Conservation (phyloP, 2,113 vertebrate genomes). For the Procavia capensis region DNA sequence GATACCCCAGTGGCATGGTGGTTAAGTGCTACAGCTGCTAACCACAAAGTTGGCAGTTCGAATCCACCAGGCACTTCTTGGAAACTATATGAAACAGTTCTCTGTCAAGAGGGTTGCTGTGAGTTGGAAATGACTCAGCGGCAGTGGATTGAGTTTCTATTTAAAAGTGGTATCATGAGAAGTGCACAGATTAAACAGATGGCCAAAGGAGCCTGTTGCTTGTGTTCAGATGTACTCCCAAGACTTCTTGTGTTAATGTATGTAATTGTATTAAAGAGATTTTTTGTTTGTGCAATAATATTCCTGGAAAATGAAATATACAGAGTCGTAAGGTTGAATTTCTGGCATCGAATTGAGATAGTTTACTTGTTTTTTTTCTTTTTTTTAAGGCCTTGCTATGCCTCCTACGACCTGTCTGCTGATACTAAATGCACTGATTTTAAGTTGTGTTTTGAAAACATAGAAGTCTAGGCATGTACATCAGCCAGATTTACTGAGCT, state of each 20-base stretch:
- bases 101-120: no score
- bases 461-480: not conserved
- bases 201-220: accelerated
- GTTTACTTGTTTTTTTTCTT: not conserved
- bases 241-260: not conserved
- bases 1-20: no score
- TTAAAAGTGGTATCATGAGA: not conserved
- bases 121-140: no score
- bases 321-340: not conserved
- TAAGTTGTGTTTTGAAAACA: not conserved
- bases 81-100: no score
- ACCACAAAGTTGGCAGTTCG: no score
- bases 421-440: not conserved
- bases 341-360: not conserved
- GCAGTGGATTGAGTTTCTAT: no score
- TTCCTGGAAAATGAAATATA: not conserved
- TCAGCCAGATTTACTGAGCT: not conserved
- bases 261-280: not conserved
- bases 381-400: not conserved
- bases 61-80: no score
- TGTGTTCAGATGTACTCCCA: accelerated
- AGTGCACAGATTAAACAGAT: not conserved
- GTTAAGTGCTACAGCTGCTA: no score
- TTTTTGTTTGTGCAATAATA: not conserved
- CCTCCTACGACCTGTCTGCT: not conserved